Evolutionary conservation across 2,888 invertebrate species (phyloP).

Genomic region (Subacronicta megacephala): DNA sequence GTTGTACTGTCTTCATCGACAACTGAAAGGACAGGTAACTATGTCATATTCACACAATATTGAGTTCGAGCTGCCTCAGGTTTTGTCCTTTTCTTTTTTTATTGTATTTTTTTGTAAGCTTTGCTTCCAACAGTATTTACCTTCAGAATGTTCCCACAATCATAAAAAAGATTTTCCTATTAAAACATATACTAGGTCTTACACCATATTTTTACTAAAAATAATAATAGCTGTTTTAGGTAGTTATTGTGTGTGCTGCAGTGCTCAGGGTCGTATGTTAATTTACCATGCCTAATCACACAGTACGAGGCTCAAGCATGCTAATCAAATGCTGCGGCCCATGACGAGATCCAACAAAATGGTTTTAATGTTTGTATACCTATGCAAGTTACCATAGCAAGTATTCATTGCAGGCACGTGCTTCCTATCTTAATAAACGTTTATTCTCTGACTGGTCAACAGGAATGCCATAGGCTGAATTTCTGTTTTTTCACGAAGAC

Average conservation of each 20-base stretch:
- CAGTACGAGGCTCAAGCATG: conserved; percentile 31
- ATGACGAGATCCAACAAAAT: conserved; percentile 44
- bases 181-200: neutral
- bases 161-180: neutral
- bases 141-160: neutral
- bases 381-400: conserved; percentile 12
- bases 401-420: conserved; percentile 8
- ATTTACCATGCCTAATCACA: conserved; percentile 46
- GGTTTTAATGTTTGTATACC: conserved; percentile 27
- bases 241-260: neutral
- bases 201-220: no score
- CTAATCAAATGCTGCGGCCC: conserved; percentile 48
- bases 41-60: no score
- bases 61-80: no score
- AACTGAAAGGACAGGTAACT: no score
- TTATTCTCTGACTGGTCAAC: neutral
- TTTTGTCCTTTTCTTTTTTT: neutral
- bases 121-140: neutral
- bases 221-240: neutral
- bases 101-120: neutral
- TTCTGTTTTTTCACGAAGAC: neutral
- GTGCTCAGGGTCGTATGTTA: conserved; percentile 52
- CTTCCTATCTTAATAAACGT: neutral
- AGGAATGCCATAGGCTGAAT: neutral
- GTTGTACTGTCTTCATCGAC: no score